Evolutionary conservation across 1,140 invertebrate species (phyloP).

Genomic region (Diachasmimorpha longicaudata): DNA sequence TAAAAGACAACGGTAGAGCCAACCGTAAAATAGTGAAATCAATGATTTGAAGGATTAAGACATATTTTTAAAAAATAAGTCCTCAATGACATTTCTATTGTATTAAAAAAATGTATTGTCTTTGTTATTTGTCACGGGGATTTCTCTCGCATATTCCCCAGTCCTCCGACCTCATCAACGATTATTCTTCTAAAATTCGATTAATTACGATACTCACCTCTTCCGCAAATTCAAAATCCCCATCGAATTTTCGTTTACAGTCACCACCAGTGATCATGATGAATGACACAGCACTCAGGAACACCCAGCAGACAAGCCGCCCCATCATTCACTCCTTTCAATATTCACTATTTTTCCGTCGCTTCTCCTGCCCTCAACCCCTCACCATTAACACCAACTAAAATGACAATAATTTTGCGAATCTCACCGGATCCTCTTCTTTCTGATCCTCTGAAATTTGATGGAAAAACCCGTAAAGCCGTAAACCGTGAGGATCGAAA

Average conservation of each 20-base stretch:
- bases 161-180: too few relatives aligned
- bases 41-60: too few relatives aligned
- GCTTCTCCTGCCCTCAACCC: neutral
- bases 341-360: neutral
- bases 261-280: slow-evolving; percentile 59
- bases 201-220: slow-evolving; percentile 62
- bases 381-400: neutral
- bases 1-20: too few relatives aligned
- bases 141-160: too few relatives aligned
- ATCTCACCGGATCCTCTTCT: neutral
- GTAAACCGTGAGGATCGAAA: neutral
- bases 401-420: neutral
- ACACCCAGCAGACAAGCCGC: slow-evolving; percentile 41
- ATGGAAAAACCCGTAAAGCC: neutral
- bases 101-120: too few relatives aligned
- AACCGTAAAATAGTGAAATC: too few relatives aligned
- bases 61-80: too few relatives aligned
- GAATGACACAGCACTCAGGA: slow-evolving; percentile 51
- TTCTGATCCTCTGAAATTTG: too few relatives aligned
- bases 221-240: slow-evolving; percentile 74
- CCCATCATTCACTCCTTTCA: slow-evolving; percentile 9
- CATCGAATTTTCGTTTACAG: slow-evolving; percentile 69
- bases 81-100: too few relatives aligned
- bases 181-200: too few relatives aligned
- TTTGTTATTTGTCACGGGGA: too few relatives aligned